phyloP scores from a whole-genome alignment of 30 jellyfish, hydroid and myxozoan species.

The Cassiopea xamachana region DNA sequence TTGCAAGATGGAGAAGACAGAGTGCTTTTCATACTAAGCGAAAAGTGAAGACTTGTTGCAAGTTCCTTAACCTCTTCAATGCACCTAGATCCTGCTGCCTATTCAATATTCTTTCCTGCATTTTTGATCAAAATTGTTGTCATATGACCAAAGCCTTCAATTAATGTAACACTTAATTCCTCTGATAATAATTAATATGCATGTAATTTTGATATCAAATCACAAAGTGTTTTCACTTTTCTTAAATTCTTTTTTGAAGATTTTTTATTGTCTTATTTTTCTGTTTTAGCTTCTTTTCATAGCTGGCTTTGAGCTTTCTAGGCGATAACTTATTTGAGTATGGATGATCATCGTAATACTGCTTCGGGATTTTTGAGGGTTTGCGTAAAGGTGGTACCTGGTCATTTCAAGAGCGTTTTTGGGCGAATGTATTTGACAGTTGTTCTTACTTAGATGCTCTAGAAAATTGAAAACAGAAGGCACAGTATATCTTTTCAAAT shows the following conservation, averaged over 20 bases:
- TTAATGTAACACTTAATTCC: background rate
- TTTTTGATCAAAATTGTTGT: background rate
- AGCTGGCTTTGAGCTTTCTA: background rate
- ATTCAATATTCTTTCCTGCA: background rate
- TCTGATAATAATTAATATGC: background rate
- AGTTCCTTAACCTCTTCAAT: slow-evolving; percentile 8
- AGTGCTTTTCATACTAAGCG: background rate
- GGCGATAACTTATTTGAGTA: background rate
- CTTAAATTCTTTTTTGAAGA: background rate
- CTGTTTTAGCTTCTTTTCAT: background rate
- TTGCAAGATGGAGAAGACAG: slow-evolving; percentile 51
- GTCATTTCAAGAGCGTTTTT: background rate
- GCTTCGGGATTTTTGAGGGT: background rate
- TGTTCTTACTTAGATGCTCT: slow-evolving; percentile 1
- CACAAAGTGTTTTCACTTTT: background rate
- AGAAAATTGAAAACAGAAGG: slow-evolving; percentile 18
- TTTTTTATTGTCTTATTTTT: slow-evolving; percentile 17
- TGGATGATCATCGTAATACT: background rate
- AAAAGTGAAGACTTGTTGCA: slow-evolving; percentile 44
- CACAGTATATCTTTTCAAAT: slow-evolving; percentile 15
- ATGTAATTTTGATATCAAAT: background rate
- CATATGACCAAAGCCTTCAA: slow-evolving; percentile 2
- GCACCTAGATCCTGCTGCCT: slow-evolving; percentile 24
- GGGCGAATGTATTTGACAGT: background rate
- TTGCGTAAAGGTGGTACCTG: background rate